A percentile compares a stretch with the other conserved stretches of the same genome.
Evolutionary conservation across 2,888 invertebrate species (phyloP).

Genomic region (Tipula unca): DNA sequence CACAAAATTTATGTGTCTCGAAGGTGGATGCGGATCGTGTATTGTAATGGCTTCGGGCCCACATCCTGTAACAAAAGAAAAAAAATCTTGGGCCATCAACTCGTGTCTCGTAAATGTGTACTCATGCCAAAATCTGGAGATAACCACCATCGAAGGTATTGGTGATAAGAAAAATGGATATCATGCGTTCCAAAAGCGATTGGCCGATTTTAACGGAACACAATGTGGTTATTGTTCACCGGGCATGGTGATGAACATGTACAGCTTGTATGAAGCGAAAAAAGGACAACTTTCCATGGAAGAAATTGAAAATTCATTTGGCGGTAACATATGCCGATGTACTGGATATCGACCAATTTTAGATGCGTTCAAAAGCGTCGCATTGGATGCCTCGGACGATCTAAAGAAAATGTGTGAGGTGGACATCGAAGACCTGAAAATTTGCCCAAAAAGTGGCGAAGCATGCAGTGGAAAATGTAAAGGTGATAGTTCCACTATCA

Average conservation of each 20-base stretch:
- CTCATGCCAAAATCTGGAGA: constrained; percentile 54
- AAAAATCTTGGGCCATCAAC: constrained; percentile 42
- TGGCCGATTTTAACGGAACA: constrained; percentile 53
- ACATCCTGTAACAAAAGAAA: constrained; percentile 42
- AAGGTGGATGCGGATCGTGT: constrained; percentile 56
- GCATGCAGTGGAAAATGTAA: constrained; percentile 39
- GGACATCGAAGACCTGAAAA: constrained; percentile 46
- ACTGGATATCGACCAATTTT: constrained; percentile 52
- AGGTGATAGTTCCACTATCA: constrained; percentile 46
- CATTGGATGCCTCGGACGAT: constrained; percentile 39
- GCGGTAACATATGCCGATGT: constrained; percentile 58
- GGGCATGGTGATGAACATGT: constrained; percentile 66
- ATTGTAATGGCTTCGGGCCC: constrained; percentile 40
- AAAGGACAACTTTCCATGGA: constrained; percentile 44
- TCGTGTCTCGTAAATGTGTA: constrained; percentile 53
- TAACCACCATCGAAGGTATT: constrained; percentile 59
- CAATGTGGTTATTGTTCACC: constrained; percentile 66
- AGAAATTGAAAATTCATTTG: constrained; percentile 55
- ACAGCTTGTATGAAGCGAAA: constrained; percentile 43
- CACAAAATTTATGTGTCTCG: constrained; percentile 52
- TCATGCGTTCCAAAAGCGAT: constrained; percentile 50
- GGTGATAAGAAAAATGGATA: constrained; percentile 52
- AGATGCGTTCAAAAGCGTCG: constrained; percentile 48
- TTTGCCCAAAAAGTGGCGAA: constrained; percentile 31
- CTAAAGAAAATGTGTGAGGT: constrained; percentile 37